Evolutionary conservation across 2,888 invertebrate species (phyloP).

Genomic region (Amphipoea oculea): DNA sequence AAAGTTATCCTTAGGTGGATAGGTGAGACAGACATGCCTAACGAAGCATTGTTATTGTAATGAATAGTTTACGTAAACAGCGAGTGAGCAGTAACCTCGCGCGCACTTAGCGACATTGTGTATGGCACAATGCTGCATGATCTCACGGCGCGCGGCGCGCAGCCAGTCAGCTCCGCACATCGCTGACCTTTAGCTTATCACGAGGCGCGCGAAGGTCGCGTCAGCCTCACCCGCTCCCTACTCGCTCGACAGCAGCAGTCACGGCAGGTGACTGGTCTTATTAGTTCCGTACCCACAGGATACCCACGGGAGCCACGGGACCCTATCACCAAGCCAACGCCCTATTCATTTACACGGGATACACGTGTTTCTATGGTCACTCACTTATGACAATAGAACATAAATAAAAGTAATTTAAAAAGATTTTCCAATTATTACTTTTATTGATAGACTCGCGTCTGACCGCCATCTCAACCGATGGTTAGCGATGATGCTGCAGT

Average conservation of each 20-base stretch:
- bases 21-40: constrained; percentile 25
- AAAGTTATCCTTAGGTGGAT: constrained; percentile 22
- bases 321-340: too few species aligned
- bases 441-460: too few species aligned
- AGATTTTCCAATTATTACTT: too few species aligned
- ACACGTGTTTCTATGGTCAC: neutral
- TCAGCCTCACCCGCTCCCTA: neutral
- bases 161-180: constrained; percentile 3
- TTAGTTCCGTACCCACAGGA: neutral
- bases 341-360: neutral
- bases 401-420: too few species aligned
- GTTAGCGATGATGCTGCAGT: too few species aligned
- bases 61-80: constrained; percentile 19
- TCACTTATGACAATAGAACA: too few species aligned
- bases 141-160: neutral
- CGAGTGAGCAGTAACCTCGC: constrained; percentile 24
- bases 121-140: constrained; percentile 26
- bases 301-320: neutral
- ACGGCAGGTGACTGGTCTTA: too few species aligned
- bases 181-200: constrained; percentile 47
- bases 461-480: too few species aligned
- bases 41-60: constrained; percentile 27
- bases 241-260: neutral
- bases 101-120: constrained; percentile 28
- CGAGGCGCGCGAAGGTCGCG: constrained; percentile 51